A percentile compares a stretch with the other conserved stretches of the same genome.
phyloP scores from a whole-genome alignment of 2,113 vertebrate species.

The Pongo pygmaeus region DNA sequence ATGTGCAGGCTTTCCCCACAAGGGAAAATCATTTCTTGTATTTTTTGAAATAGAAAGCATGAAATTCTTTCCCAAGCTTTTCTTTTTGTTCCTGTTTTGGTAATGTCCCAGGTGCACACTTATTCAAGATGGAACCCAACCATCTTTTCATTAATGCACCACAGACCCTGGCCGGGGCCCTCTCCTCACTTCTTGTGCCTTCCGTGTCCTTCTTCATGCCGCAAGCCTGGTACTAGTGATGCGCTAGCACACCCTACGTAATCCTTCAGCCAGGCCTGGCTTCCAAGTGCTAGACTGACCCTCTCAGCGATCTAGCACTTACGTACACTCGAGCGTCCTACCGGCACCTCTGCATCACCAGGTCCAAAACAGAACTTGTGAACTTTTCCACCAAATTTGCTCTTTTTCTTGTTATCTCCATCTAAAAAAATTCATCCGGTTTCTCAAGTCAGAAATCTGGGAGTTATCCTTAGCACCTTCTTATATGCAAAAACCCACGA shows the following conservation, averaged over 20 bases:
- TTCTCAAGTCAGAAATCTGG: neutral
- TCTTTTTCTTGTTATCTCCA: neutral
- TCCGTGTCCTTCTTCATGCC: neutral
- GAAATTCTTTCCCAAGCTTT: neutral
- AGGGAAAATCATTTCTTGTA: neutral
- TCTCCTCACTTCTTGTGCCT: too few species aligned
- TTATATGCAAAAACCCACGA: neutral
- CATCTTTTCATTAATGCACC: neutral
- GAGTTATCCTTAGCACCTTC: neutral
- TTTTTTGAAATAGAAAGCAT: neutral
- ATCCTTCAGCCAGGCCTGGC: neutral
- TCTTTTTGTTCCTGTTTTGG: neutral
- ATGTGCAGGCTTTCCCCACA: neutral
- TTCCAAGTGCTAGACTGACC: neutral
- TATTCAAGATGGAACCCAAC: neutral
- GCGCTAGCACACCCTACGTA: rapidly evolving
- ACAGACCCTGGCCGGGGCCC: neutral
- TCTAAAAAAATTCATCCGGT: neutral
- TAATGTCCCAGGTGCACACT: neutral
- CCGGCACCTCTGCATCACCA: rapidly evolving
- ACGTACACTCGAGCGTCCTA: too few species aligned
- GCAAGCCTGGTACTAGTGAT: rapidly evolving
- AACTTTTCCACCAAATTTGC: neutral
- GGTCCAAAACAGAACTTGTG: neutral
- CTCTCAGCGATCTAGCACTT: neutral